These are phyloP conservation scores for Poecilia picta DNA, from an alignment of 2,797 vertebrate genomes.

Conservation along the genomic window DNA sequence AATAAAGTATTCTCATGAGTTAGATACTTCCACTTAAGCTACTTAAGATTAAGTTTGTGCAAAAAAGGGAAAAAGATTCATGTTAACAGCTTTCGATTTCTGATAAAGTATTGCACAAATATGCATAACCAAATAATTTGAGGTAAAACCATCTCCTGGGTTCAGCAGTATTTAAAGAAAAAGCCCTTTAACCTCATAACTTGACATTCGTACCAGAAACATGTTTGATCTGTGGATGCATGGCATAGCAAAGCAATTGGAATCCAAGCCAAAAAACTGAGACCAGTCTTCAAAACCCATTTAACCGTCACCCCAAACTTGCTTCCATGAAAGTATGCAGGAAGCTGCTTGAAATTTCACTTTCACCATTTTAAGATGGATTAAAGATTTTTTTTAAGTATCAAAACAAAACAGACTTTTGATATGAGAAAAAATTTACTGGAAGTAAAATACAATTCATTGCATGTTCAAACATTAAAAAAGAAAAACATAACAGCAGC, in stretches of 20 bases:
- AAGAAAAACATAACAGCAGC: neutral
- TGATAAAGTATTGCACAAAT: slow-evolving; percentile 53
- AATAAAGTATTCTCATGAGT: no score
- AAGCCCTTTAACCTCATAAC: no score
- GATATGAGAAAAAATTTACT: neutral
- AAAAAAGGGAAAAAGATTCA: neutral
- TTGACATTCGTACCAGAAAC: no score
- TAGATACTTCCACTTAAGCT: neutral
- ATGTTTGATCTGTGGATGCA: neutral
- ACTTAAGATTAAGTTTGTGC: neutral
- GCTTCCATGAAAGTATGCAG: no score
- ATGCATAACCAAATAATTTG: neutral
- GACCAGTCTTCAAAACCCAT: neutral
- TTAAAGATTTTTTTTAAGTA: neutral
- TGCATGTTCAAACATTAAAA: neutral
- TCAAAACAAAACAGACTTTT: neutral
- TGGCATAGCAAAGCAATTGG: neutral
- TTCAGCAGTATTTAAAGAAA: neutral
- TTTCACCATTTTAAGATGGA: neutral
- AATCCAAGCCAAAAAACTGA: neutral
- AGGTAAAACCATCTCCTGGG: neutral
- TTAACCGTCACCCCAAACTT: no score
- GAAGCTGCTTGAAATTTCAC: neutral
- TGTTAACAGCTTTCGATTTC: neutral
- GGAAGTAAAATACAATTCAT: neutral